phyloP scores from a whole-genome alignment of 2,888 invertebrate genomes.

The Melitaea athalia region DNA sequence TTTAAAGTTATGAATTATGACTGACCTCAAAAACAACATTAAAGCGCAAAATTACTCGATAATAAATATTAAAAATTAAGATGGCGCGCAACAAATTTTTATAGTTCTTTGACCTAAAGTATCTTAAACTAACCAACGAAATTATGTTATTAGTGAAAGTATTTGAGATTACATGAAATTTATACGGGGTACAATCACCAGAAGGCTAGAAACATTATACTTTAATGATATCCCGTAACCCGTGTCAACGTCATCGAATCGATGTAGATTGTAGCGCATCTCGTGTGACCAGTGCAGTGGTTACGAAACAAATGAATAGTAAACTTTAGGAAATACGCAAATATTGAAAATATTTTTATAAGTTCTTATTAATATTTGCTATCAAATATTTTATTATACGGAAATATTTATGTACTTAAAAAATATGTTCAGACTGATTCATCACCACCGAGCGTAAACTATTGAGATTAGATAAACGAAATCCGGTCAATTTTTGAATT shows the following conservation, averaged over 20 bases:
- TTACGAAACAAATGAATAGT: constrained; percentile 14
- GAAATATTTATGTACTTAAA: too few relatives aligned
- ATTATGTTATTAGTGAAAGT: constrained; percentile 14
- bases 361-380: too few relatives aligned
- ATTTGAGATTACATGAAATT: constrained; percentile 19
- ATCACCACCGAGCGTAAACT: too few relatives aligned
- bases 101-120: neutral
- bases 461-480: too few relatives aligned
- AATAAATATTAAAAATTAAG: constrained; percentile 12
- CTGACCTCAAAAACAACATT: constrained; percentile 68
- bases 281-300: constrained; percentile 2
- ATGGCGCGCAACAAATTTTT: constrained; percentile 9
- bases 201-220: constrained; percentile 35
- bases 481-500: too few relatives aligned
- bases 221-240: constrained; percentile 26
- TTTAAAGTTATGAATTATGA: constrained; percentile 64
- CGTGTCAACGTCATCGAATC: constrained; percentile 20
- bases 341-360: neutral
- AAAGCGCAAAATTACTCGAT: constrained; percentile 68
- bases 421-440: too few relatives aligned
- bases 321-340: neutral
- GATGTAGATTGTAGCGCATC: constrained; percentile 16
- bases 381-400: too few relatives aligned
- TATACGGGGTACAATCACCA: constrained; percentile 30
- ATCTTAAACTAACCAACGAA: constrained; percentile 50